Evolutionary conservation across 2,113 vertebrate genomes (phyloP), one percentile per base, ranked within the genome.

Genomic region (Gulo gulo): DNA sequence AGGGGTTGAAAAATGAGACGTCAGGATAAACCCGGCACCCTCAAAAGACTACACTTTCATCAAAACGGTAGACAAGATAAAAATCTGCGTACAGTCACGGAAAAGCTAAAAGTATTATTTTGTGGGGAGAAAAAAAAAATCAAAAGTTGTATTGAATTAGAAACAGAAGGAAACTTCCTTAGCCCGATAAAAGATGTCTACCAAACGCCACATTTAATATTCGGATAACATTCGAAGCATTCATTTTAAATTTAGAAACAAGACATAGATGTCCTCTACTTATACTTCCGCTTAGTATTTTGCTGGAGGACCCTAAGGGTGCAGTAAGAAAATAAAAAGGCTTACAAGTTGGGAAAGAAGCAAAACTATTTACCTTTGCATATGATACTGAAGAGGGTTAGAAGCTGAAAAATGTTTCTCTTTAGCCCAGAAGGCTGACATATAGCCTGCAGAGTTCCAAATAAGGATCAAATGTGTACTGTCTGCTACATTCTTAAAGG

Each of bases 211-310:
- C 21, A 82, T n/a, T 86, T 86, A n/a, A 1, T 74, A 15, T 45
- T 89, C 90, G 36, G 24, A 74, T 91, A 94, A 59, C 13, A 94
- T 81, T 39, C 69, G 23, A 89, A 81, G 11, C 20, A 88, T 61
- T 84, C 16, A 67, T 74, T 92, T 92, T 61, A 82, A 81, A 95
- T 45, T 85, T 95, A 45, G 34, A 95, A 91, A 63, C 21, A 95
- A 81, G 14, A 61, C 29, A 82, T 13, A 10, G 23, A 86, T 89
- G 7, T 57, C 11, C 3, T 80, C n/a, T 78, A 36, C 67, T 16
- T 65, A 24, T 86, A 16, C 14, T 92, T 47, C 34, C 52, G 8
- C 76, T 76, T 73, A 89, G 52, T 8, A 63, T 29, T 81, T 24
- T 92, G 15, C 24, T 57, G 10, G 20, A 80, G 7, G 39, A 91